These are phyloP conservation scores for Romanogobio albipinnatus DNA, from an alignment of 2,113 vertebrate species.

Conservation along the genomic window DNA sequence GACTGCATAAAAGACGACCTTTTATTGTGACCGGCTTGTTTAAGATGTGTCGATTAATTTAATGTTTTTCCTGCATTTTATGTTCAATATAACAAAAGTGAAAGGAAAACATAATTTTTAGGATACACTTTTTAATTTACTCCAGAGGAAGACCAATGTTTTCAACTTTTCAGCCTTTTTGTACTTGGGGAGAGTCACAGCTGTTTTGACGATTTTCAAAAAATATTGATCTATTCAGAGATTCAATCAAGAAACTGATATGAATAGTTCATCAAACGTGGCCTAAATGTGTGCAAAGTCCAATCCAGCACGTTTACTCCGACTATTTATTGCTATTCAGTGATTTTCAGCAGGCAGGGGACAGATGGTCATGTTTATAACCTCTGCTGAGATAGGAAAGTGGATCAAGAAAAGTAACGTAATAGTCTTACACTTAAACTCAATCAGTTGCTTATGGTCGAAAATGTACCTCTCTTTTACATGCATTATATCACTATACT, in stretches of 20 bases:
- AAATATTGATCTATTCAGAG: not conserved
- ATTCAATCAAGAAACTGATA: slow-evolving; percentile 9
- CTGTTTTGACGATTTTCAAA: not conserved
- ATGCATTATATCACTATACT: too few species aligned
- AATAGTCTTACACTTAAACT: not conserved
- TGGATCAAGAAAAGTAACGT: not conserved
- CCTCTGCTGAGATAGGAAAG: not conserved
- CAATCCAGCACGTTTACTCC: slow-evolving; percentile 61
- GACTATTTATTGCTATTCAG: slow-evolving; percentile 60
- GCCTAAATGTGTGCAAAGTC: slow-evolving; percentile 59
- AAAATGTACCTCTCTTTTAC: not conserved
- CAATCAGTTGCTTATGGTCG: not conserved
- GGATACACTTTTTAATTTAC: not conserved
- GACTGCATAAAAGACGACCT: not conserved
- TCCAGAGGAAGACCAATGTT: not conserved
- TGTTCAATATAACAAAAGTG: not conserved
- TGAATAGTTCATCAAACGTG: slow-evolving; percentile 26
- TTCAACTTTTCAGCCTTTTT: not conserved
- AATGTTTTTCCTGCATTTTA: not conserved
- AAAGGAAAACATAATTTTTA: not conserved
- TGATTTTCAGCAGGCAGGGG: not conserved
- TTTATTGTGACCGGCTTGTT: slow-evolving; percentile 7
- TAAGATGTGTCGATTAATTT: not conserved
- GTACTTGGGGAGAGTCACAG: not conserved
- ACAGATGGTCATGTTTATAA: slow-evolving; percentile 53